These are phyloP conservation scores for Miniopterus natalensis DNA, from an alignment of 2,113 vertebrate species.

Conservation along the genomic window DNA sequence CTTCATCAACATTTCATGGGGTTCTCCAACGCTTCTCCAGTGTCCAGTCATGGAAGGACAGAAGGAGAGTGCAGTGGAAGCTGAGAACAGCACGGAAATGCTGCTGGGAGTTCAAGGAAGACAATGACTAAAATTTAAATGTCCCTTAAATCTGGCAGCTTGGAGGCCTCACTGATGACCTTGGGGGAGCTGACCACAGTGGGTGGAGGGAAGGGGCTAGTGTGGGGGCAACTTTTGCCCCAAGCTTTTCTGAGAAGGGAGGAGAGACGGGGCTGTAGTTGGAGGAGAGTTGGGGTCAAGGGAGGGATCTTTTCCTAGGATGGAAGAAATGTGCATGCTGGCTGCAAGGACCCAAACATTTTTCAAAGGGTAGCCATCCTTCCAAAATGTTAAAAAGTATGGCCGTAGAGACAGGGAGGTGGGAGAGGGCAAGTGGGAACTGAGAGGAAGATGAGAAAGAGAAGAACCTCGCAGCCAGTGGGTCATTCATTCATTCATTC, in stretches of 20 bases:
- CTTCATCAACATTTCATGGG: neutral
- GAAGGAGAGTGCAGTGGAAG: neutral
- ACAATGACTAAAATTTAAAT: neutral
- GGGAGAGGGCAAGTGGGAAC: neutral
- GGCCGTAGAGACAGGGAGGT: neutral
- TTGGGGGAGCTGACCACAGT: rapidly evolving
- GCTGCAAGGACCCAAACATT: neutral
- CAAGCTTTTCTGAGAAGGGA: neutral
- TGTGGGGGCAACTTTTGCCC: neutral
- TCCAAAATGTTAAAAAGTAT: neutral
- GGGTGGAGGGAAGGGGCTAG: neutral
- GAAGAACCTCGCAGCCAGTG: neutral
- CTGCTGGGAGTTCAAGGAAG: neutral
- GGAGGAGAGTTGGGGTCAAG: neutral
- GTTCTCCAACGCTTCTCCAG: neutral
- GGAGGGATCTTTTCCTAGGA: neutral
- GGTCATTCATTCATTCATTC: neutral
- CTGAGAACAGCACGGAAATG: neutral
- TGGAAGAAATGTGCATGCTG: neutral
- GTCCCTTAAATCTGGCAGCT: neutral
- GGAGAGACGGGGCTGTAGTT: neutral
- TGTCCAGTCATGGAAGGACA: neutral
- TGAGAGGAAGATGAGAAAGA: neutral
- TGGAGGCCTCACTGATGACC: neutral
- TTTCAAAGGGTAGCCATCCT: neutral